Conservation (phyloP, 2,888 invertebrate species). For the Calliopum simillimum region DNA sequence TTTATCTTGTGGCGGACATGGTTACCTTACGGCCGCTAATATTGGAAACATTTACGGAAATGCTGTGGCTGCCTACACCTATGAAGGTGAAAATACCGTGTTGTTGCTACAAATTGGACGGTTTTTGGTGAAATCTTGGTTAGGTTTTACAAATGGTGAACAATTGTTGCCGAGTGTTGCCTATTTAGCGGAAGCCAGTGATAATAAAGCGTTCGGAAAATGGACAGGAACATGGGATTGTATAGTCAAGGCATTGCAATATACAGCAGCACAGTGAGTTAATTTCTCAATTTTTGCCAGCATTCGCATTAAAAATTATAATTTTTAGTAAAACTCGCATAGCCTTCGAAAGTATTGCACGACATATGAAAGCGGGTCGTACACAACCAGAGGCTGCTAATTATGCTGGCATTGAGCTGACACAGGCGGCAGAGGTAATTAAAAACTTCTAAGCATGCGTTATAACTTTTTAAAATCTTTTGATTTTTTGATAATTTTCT, state of each 20-base stretch:
- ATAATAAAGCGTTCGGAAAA: constrained; percentile 46
- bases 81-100: constrained; percentile 97
- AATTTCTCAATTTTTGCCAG: not conserved
- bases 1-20: constrained; percentile 94
- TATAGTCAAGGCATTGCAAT: constrained; percentile 68
- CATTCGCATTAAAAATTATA: not conserved
- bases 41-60: constrained; percentile 85
- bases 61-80: constrained; percentile 89
- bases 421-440: constrained; percentile 81
- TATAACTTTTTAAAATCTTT: not conserved
- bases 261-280: constrained; percentile 44
- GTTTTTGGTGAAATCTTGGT: constrained; percentile 83
- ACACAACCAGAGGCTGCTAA: constrained; percentile 86
- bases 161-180: constrained; percentile 75
- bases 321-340: constrained; percentile 79
- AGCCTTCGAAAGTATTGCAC: constrained; percentile 76
- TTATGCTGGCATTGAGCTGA: constrained; percentile 81
- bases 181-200: constrained; percentile 70
- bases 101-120: constrained; percentile 88
- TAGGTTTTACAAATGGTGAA: constrained; percentile 72
- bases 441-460: too few species aligned
- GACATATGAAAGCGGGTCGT: constrained; percentile 73
- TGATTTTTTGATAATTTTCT: constrained; percentile 43
- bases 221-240: constrained; percentile 61
- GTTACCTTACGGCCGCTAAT: constrained; percentile 88